Percentiles rank a stretch among this genome's conserved stretches.
Conservation (phyloP, 2,888 invertebrate species). For the Mamestra brassicae region DNA sequence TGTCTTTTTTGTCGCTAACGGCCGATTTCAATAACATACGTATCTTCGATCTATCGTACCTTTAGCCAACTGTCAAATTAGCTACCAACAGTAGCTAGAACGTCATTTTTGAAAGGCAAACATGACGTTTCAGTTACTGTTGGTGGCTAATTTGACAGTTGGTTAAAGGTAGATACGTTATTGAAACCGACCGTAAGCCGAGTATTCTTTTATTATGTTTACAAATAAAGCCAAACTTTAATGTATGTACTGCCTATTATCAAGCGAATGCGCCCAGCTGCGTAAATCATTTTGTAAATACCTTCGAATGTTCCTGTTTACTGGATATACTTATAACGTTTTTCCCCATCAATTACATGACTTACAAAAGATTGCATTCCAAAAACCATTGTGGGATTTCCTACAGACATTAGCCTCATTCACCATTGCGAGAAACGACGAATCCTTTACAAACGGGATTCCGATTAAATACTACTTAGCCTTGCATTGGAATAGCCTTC, state of each 20-base stretch:
- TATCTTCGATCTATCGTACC: too few relatives aligned
- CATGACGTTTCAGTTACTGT: too few relatives aligned
- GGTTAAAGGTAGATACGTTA: too few relatives aligned
- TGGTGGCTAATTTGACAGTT: too few relatives aligned
- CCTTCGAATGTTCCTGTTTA: not conserved
- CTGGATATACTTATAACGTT: not conserved
- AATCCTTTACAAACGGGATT: constrained; percentile 7
- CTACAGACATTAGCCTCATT: constrained; percentile 15
- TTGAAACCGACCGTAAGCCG: too few relatives aligned
- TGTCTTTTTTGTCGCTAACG: not conserved
- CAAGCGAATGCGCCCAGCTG: not conserved
- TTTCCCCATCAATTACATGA: constrained; percentile 9
- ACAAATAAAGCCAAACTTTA: not conserved
- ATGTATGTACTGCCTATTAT: not conserved
- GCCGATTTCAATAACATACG: too few relatives aligned
- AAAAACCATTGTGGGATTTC: constrained; percentile 23
- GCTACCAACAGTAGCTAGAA: too few relatives aligned
- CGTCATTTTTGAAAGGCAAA: too few relatives aligned
- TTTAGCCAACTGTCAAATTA: too few relatives aligned
- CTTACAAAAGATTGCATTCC: not conserved
- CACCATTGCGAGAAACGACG: not conserved
- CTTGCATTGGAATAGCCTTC: not conserved
- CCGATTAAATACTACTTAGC: not conserved
- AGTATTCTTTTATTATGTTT: not conserved
- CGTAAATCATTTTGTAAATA: not conserved